Evolutionary conservation across 2,797 vertebrate species (phyloP).

Genomic region (Alectoris magna): DNA sequence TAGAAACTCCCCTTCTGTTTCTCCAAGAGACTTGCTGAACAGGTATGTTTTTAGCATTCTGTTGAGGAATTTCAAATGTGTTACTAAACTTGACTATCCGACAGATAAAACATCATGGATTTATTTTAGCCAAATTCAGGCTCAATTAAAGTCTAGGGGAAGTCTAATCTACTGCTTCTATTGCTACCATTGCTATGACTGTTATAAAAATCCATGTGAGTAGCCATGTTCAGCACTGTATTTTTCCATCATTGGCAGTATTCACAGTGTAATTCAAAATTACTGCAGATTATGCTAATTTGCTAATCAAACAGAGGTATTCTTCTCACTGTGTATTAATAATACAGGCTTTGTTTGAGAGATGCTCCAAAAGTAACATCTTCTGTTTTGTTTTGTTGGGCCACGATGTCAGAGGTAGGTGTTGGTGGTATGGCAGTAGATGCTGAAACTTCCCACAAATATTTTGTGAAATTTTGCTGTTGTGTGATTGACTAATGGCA

Average conservation of each 20-base stretch:
- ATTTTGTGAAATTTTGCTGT: no score
- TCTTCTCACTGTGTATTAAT: not conserved
- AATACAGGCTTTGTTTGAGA: not conserved
- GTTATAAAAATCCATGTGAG: not conserved
- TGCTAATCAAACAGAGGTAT: not conserved
- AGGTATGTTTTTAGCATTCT: no score
- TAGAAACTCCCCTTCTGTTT: no score
- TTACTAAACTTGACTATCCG: not conserved
- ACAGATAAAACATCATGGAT: not conserved
- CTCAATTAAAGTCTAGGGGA: not conserved
- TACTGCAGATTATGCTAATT: not conserved
- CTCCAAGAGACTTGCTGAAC: no score
- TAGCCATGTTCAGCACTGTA: not conserved
- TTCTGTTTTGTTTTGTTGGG: no score
- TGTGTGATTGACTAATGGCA: no score
- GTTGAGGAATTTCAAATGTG: no score
- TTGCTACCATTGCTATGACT: not conserved
- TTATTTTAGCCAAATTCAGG: not conserved
- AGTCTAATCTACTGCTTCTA: not conserved
- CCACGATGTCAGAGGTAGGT: no score
- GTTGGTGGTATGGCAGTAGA: no score
- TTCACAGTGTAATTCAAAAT: not conserved
- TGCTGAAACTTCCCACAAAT: no score
- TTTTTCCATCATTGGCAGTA: not conserved
- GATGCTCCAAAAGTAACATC: no score